Base-by-base conservation (phyloP, 2,113 vertebrate genomes). In the Albula goreensis region DNA sequence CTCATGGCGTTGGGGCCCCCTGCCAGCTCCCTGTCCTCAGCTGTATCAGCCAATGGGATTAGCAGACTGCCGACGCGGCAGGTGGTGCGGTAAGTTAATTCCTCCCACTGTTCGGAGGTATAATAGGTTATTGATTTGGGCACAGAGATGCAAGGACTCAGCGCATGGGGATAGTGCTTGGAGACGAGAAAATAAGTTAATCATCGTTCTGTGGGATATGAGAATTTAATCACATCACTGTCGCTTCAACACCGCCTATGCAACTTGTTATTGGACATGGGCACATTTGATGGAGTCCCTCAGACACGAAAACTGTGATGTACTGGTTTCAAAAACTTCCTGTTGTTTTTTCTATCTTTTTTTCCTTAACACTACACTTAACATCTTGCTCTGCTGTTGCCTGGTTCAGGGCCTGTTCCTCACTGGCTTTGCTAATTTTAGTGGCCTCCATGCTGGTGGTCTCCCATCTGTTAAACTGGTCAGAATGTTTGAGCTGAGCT, bases 61-160 rank as follows among this genome's bases (percentile, higher is more conserved):
- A 94, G 86, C 41, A 93, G 92, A 95, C 86, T 93, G 95, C 91
- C 87, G 91, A 94, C 91, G 95, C 91, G 93, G 94, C 94, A 95
- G 93, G 92, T 91, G 90, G 88, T 89, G 86, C 87, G 88, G n/a
- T 93, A 94, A 94, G 90, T 95, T 95, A 90, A 96, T 95, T 95
- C 93, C 88, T 83, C 89, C 91, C 70, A 87, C 93, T 92, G 93
- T 94, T 92, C 89, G 91, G 88, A 92, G 90, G 93, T 92, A 91
- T 95, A 95, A 96, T 96, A 93, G 95, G 93, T 95, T 96, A 96
- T 96, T 94, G 95, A 96, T 95, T 93, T 92, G 89, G 89, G 92
- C 93, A 92, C 92, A 91, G 91, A 93, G 91, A 93, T 89, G 92
- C 92, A 92, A 89, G 90, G 91, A 87, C 90, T 86, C 85, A 41